Evolutionary conservation across 2,113 vertebrate species (phyloP), one percentile per base, ranked within the genome.

Genomic region (Smithornis capensis): DNA sequence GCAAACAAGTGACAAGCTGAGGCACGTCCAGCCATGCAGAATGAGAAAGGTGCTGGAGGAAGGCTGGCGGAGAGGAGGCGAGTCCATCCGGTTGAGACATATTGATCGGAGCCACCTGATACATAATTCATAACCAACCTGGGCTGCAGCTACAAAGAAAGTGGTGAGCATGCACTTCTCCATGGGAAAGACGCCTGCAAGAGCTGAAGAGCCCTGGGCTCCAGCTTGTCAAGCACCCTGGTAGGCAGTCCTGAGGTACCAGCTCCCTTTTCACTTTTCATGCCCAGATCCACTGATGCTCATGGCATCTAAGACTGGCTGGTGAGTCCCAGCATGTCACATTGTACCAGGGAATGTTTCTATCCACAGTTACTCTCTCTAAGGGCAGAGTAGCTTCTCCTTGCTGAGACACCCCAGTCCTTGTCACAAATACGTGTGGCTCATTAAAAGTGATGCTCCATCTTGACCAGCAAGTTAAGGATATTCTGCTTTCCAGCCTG

Each of bases 71-170:
- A 65, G 50, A 69, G 71, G 18, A 63, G 35, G 38, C 1, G 5
- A 77, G 60, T 19, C 74, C 0, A 0, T 44, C 37, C 0, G 50
- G 71, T 85, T 50, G 47, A 92, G 73, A 37, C 2, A 0, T 75
- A 93, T 92, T 1, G 68, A 95, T 90, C 10, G 4, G 75, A 83
- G 29, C 28, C 67, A 42, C 33, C 53, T 2, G 2, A 83, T 96
- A n/a, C 87, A 89, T 96, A 90, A 96, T 97, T 96, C 93, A 96
- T 87, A 52, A 56, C 71, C 60, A 71, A 35, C 59, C 75, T 67
- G 76, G 73, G 85, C 89, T 90, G 92, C 79, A 77, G 85, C 93
- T 91, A 56, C 38, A 79, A 76, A 91, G 80, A 86, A 94, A 94
- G 79, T 49, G 59, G 87, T 88, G 78, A 95, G 84, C 78, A 56